Percentiles rank a stretch among this genome's conserved stretches.
These are phyloP conservation scores for Apostichopus californicus DNA, from an alignment of 35 echinoderm and acorn worm genomes.

Conservation along the genomic window DNA sequence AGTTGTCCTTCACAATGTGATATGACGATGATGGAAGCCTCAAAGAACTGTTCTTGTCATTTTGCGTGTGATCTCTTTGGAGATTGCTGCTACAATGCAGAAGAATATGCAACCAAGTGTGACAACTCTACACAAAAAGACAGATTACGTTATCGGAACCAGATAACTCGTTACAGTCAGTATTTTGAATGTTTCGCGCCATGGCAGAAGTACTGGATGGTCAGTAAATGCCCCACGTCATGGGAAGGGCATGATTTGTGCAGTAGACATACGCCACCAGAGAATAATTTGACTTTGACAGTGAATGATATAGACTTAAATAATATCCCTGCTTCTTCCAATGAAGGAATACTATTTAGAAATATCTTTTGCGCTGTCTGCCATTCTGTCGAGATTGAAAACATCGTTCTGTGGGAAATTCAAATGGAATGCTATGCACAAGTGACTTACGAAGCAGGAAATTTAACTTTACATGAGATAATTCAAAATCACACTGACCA, in stretches of 20 bases:
- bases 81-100: background rate
- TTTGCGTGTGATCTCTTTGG: background rate
- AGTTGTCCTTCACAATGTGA: background rate
- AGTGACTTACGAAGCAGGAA: background rate
- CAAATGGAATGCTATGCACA: background rate
- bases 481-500: no score
- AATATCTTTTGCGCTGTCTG: slow-evolving; percentile 28
- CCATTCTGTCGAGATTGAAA: background rate
- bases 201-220: background rate
- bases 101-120: background rate
- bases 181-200: background rate
- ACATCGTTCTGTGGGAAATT: background rate
- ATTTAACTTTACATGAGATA: no score
- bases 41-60: background rate
- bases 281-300: background rate
- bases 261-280: background rate
- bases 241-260: slow-evolving; percentile 6
- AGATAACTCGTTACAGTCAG: background rate
- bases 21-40: background rate
- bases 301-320: background rate
- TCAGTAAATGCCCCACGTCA: slow-evolving; percentile 2
- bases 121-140: background rate
- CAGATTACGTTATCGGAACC: background rate
- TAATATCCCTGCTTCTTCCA: background rate
- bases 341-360: background rate